Conservation (phyloP, 2,888 invertebrate species). For the Euclidia mi region DNA sequence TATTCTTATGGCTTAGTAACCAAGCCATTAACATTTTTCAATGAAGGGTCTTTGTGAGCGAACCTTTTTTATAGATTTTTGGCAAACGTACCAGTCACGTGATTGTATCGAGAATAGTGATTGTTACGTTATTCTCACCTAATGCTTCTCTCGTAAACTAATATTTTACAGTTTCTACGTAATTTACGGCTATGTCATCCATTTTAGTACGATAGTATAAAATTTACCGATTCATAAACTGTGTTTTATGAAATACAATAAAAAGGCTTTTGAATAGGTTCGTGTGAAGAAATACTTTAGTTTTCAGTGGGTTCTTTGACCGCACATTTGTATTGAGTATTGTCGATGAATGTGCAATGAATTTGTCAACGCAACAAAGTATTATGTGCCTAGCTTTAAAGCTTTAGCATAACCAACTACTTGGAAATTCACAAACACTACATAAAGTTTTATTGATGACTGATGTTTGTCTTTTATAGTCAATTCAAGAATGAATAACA, state of each 20-base stretch:
- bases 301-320: conserved; percentile 1
- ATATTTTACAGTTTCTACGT: conserved; percentile 8
- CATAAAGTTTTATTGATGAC: conserved; percentile 2
- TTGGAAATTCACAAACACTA: background rate
- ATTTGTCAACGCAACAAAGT: background rate
- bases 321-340: background rate
- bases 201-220: conserved; percentile 13
- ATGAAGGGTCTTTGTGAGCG: conserved; percentile 49
- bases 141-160: conserved; percentile 22
- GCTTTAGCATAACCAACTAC: background rate
- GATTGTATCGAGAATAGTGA: conserved; percentile 38
- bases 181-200: conserved; percentile 15
- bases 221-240: conserved; percentile 4
- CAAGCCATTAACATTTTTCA: conserved; percentile 41
- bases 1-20: conserved; percentile 27
- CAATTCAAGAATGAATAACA: conserved; percentile 2
- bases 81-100: conserved; percentile 71
- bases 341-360: conserved; percentile 1
- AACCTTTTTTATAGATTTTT: conserved; percentile 54
- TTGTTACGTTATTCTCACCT: conserved; percentile 37
- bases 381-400: background rate
- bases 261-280: background rate
- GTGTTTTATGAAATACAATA: conserved; percentile 7
- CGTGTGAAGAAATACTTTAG: background rate
- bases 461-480: background rate